Conservation (phyloP, 2,797 vertebrate genomes). For the Periophthalmus magnuspinnatus region DNA sequence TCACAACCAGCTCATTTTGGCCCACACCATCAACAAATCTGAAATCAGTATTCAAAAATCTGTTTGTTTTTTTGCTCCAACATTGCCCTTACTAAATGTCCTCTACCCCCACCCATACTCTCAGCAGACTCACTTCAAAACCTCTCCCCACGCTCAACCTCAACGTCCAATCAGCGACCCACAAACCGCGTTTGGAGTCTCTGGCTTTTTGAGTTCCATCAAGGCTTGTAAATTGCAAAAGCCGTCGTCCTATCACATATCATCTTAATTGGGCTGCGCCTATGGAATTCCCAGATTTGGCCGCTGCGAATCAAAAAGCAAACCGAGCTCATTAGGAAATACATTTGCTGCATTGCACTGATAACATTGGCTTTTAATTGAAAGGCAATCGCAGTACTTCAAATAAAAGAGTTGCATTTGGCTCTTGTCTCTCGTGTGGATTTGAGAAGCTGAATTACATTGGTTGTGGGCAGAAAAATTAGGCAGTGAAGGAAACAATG, state of each 20-base stretch:
- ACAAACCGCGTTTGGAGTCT: neutral
- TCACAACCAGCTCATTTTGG: neutral
- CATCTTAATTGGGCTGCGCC: conserved; percentile 34
- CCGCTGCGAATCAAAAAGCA: conserved; percentile 34
- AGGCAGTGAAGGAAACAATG: neutral
- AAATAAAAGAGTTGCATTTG: conserved; percentile 19
- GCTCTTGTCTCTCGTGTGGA: conserved; percentile 5
- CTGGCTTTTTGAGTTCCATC: conserved; percentile 17
- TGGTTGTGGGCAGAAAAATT: neutral
- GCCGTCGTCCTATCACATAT: conserved; percentile 27
- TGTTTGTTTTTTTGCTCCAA: neutral
- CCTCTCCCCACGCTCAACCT: conserved; percentile 1
- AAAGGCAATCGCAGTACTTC: conserved; percentile 44
- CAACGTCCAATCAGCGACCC: neutral
- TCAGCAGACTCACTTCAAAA: conserved; percentile 4
- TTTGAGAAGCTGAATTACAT: neutral
- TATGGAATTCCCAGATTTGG: conserved; percentile 21
- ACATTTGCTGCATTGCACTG: conserved; percentile 41
- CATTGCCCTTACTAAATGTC: neutral
- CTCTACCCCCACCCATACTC: neutral
- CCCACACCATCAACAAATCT: neutral
- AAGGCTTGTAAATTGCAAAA: conserved; percentile 28
- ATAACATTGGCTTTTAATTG: conserved; percentile 56
- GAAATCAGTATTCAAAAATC: neutral
- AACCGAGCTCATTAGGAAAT: conserved; percentile 43